Conservation (phyloP, 2,113 vertebrate species). For the Felis chaus region DNA sequence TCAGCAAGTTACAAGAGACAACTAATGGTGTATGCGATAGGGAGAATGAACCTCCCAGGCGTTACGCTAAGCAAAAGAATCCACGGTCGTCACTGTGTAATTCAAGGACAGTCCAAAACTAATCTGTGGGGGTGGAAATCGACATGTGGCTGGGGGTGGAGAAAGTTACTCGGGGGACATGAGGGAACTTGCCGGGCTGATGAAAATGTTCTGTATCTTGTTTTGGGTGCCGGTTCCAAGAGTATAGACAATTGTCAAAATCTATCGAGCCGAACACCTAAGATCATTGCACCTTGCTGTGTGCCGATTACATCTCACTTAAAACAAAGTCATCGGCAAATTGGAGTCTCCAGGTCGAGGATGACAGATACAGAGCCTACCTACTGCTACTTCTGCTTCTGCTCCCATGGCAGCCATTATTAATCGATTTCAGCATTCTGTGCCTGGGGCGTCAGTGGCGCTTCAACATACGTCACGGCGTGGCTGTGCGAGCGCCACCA, state of each 20-base stretch:
- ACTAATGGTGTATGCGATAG: no score
- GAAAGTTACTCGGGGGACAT: neutral
- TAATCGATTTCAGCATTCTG: neutral
- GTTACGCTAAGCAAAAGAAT: neutral
- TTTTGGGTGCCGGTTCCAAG: neutral
- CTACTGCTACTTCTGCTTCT: accelerated
- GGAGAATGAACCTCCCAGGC: neutral
- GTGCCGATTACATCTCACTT: neutral
- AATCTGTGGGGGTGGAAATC: neutral
- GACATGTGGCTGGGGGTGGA: neutral
- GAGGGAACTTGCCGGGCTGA: neutral
- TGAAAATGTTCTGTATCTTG: neutral
- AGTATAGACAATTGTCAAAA: neutral
- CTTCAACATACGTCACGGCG: neutral
- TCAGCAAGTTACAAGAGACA: neutral
- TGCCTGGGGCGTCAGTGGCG: neutral
- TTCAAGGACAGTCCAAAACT: neutral
- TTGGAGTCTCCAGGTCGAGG: neutral
- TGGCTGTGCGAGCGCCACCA: neutral
- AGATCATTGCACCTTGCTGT: neutral
- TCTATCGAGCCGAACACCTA: neutral
- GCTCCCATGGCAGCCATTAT: neutral
- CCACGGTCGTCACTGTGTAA: neutral
- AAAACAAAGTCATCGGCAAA: neutral
- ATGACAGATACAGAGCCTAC: neutral